These are phyloP conservation scores for Patiria pectinifera DNA, from an alignment of 53 echinoderm and acorn worm genomes.

Conservation along the genomic window DNA sequence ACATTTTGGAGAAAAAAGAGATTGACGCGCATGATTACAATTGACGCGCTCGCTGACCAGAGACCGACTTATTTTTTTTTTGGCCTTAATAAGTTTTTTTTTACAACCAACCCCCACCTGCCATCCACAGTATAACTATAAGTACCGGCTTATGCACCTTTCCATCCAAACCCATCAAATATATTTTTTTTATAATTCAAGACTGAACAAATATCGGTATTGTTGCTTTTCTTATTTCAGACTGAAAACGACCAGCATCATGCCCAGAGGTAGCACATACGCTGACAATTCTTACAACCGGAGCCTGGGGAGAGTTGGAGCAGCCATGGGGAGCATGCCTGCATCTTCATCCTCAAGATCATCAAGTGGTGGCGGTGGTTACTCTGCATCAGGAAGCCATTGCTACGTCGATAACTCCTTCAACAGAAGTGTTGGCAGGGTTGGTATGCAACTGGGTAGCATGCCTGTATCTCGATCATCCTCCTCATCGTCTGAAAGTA, in stretches of 20 bases:
- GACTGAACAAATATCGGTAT: no score
- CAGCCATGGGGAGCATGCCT: constrained; percentile 60
- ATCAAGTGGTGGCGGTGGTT: background rate
- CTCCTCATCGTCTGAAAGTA: background rate
- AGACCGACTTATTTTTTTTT: no score
- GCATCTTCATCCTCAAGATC: constrained; percentile 2
- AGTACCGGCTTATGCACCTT: no score
- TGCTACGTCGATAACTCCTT: constrained; percentile 62
- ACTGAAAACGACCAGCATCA: constrained; percentile 10
- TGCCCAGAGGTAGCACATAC: constrained; percentile 56
- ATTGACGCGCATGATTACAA: no score
- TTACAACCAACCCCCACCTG: no score
- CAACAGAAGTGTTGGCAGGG: constrained; percentile 58
- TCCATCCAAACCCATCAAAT: no score
- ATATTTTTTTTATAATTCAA: no score
- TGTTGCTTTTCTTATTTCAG: background rate
- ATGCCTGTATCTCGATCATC: constrained; percentile 49
- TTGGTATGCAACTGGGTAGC: constrained; percentile 49
- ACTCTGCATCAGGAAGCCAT: constrained; percentile 14
- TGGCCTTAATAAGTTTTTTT: no score
- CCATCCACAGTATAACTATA: no score
- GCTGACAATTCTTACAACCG: constrained; percentile 61
- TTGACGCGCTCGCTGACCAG: no score
- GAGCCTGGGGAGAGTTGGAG: constrained; percentile 58
- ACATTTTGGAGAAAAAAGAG: no score